Conservation (phyloP, 2,888 invertebrate species). For the Ischnura elegans region DNA sequence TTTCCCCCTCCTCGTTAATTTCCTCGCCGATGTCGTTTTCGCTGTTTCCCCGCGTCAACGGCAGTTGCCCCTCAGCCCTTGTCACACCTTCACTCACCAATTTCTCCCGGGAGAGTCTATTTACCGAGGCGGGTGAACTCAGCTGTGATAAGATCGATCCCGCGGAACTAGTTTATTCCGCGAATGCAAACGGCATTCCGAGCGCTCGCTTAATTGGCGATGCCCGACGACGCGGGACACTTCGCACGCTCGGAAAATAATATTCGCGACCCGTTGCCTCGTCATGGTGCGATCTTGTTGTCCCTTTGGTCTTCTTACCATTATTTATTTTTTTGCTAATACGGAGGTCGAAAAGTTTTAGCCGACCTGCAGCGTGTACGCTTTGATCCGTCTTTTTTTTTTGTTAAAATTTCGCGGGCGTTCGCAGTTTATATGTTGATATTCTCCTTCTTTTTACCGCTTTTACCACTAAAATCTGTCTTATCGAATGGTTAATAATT, state of each 20-base stretch:
- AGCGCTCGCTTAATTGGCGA: neutral
- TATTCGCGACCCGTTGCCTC: neutral
- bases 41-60: neutral
- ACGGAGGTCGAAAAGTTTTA: neutral
- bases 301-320: neutral
- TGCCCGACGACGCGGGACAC: neutral
- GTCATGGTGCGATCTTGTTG: neutral
- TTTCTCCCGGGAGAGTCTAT: constrained; percentile 8
- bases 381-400: too few species aligned
- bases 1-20: neutral
- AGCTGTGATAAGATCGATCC: neutral
- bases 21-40: neutral
- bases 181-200: neutral
- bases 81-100: neutral
- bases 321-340: neutral
- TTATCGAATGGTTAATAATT: too few species aligned
- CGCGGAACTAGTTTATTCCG: neutral
- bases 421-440: too few species aligned
- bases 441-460: too few species aligned
- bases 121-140: neutral
- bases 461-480: too few species aligned
- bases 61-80: neutral
- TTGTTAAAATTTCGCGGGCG: too few species aligned
- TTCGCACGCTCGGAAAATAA: neutral
- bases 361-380: neutral